These are phyloP conservation scores for Zhuqinia jingwanae DNA, from an alignment of 2,888 invertebrate genomes.

Conservation along the genomic window DNA sequence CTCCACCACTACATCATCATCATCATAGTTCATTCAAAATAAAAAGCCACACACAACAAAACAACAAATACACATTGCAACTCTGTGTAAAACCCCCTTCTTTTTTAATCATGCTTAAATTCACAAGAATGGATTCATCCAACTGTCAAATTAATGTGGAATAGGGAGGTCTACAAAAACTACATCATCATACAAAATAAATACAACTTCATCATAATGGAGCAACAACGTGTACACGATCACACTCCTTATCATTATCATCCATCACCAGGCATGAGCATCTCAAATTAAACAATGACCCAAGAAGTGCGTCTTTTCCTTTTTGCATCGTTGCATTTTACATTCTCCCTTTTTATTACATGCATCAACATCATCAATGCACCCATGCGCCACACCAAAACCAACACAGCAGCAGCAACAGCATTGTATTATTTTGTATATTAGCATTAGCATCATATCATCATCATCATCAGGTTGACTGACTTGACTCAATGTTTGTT, in stretches of 20 bases:
- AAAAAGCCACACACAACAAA: neutral
- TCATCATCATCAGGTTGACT: constrained; percentile 9
- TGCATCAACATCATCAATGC: neutral
- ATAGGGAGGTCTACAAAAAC: constrained; percentile 15
- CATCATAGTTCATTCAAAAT: neutral
- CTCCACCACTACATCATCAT: neutral
- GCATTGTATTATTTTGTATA: too few relatives aligned
- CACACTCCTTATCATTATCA: constrained; percentile 20
- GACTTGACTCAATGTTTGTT: constrained; percentile 40
- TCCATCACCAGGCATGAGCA: too few relatives aligned
- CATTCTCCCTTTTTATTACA: constrained; percentile 18
- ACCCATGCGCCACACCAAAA: neutral
- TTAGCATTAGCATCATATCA: neutral
- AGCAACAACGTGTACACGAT: constrained; percentile 30
- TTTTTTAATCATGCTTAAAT: neutral
- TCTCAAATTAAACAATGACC: neutral
- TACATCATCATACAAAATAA: too few relatives aligned
- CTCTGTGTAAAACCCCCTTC: neutral
- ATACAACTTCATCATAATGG: constrained; percentile 12
- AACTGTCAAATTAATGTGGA: constrained; percentile 52
- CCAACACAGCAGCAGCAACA: too few relatives aligned
- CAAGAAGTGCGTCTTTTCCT: neutral
- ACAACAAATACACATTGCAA: neutral
- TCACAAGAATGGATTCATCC: constrained; percentile 42
- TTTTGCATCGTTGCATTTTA: constrained; percentile 8